Percentiles rank a stretch among this genome's conserved stretches.
Conservation (phyloP, 2,113 vertebrate genomes). For the Tupaia chinensis region DNA sequence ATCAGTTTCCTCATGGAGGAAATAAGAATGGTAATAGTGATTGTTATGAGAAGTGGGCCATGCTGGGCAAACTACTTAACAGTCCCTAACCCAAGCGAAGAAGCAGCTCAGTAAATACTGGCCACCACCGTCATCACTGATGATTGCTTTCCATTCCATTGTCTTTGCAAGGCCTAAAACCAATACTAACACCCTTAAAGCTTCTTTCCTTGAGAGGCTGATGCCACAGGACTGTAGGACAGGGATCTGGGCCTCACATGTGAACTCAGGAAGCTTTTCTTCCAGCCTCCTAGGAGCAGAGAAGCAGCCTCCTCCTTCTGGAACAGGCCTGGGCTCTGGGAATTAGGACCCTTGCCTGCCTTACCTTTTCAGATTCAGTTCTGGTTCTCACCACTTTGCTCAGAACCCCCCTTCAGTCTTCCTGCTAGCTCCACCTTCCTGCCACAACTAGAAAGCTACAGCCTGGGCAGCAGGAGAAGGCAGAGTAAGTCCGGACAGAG, state of each 20-base stretch:
- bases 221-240: neutral
- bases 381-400: neutral
- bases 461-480: neutral
- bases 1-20: neutral
- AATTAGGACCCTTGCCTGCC: constrained; percentile 4
- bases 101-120: neutral
- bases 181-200: neutral
- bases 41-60: neutral
- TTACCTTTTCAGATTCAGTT: constrained; percentile 28
- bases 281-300: neutral
- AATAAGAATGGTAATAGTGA: neutral
- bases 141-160: neutral
- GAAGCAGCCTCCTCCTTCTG: neutral
- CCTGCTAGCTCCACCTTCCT: constrained; percentile 57
- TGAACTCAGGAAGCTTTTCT: neutral
- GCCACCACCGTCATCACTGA: neutral
- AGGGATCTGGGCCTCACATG: rapidly evolving
- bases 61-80: neutral
- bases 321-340: constrained; percentile 3
- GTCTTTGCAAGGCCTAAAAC: neutral
- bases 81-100: neutral
- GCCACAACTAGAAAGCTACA: neutral
- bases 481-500: neutral
- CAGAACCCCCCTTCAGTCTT: constrained; percentile 2
- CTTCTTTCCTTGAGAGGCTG: neutral